These are phyloP conservation scores for Ectemnius continuus DNA, from an alignment of 2,888 invertebrate genomes.

Conservation along the genomic window DNA sequence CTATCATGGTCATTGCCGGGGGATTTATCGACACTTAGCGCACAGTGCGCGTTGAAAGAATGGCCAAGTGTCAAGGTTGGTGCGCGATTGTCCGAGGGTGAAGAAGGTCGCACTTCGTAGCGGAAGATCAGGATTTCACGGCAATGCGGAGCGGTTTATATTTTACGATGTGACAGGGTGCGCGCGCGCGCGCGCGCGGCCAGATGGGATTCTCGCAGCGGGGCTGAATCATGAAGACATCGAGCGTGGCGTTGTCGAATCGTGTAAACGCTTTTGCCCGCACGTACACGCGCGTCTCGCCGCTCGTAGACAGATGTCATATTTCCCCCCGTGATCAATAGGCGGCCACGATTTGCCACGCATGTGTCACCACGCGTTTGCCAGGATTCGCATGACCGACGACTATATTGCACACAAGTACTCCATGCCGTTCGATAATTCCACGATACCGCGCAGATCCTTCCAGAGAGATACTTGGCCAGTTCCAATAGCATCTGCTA, in stretches of 20 bases:
- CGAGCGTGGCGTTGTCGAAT: slow-evolving; percentile 54
- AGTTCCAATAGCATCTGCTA: no score
- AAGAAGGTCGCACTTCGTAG: background rate
- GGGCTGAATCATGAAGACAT: slow-evolving; percentile 59
- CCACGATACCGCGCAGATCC: no score
- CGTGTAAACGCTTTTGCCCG: slow-evolving; percentile 46
- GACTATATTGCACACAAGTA: no score
- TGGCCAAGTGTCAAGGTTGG: no score
- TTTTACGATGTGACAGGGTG: background rate
- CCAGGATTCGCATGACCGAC: slow-evolving; percentile 17
- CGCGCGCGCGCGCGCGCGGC: background rate
- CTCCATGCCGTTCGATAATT: no score
- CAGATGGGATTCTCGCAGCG: slow-evolving; percentile 3
- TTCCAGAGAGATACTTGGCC: no score
- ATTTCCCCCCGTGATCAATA: slow-evolving; percentile 46
- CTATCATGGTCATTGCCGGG: no score
- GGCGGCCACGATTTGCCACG: slow-evolving; percentile 66
- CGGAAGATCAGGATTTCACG: slow-evolving; percentile 2
- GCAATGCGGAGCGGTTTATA: slow-evolving; percentile 6
- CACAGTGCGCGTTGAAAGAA: no score
- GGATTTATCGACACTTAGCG: no score
- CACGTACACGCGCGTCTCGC: slow-evolving; percentile 56
- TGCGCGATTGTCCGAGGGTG: background rate
- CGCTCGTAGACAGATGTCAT: slow-evolving; percentile 66
- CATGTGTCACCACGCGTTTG: slow-evolving; percentile 65